Base-by-base conservation (phyloP, 2,113 vertebrate genomes). In the Forbesichthys agassizii region DNA sequence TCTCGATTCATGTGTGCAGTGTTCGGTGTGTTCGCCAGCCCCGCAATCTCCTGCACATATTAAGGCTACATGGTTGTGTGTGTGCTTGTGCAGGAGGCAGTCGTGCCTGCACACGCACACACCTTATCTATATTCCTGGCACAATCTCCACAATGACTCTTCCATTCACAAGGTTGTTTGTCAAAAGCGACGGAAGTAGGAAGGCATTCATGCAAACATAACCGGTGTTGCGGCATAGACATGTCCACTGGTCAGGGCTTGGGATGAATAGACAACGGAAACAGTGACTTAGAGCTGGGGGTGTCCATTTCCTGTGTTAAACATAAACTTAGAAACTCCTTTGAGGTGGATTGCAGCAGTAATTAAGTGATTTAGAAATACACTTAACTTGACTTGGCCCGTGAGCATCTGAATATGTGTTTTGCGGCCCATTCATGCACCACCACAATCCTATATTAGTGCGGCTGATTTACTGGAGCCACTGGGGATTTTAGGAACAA, bases 341-440 rank as follows among this genome's bases (percentile, higher is more conserved):
- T 12, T 52, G 49, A 52, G 11, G 7, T 11, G 11, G 51, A 16
- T 18, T 16, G 54, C 16, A n/a, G 16, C 54, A 16, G 16, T 56
- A n/a, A 56, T 18, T 9, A 20, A 56, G 47, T 14, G 42, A 71
- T 71, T 54, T 51, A 69, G 54, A 36, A 51, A 71, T 73, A 62
- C 9, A 14, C 49, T 52, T 52, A 11, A 52, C 13, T 52, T 52
- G 11, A 52, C 49, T 52, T 52, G 49, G 3, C 49, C 49, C 9
- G 49, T 14, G 11, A 4, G 1, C 11, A 52, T 8, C 36, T 42
- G 36, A 42, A 42, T 42, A 8, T 42, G 36, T 42, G 36, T 42
- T 27, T 27, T 42, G 36, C 5, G 36, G 36, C 7, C 36, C 36
- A 6, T 42, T 42, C 36, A 42, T 42, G 36, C 36, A 6, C 36